Evolutionary conservation across 2,888 invertebrate species (phyloP).

Genomic region (Halictus ligatus): DNA sequence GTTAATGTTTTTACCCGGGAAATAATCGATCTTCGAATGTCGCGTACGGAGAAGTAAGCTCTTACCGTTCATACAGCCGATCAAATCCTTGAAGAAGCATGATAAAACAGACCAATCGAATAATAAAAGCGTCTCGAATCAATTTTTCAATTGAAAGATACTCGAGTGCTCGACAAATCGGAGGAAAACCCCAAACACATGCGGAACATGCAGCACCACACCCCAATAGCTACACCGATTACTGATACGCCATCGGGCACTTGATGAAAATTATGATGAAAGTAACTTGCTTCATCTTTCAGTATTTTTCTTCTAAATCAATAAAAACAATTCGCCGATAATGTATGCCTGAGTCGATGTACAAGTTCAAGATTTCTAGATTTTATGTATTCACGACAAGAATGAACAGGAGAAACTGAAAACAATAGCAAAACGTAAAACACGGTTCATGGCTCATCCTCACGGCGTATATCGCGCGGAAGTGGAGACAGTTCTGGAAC

Average conservation of each 20-base stretch:
- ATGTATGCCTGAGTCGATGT: too few species aligned
- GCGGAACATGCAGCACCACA: constrained; percentile 29
- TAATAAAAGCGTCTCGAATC: constrained; percentile 19
- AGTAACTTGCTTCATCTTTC: neutral
- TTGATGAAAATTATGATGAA: neutral
- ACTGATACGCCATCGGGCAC: neutral
- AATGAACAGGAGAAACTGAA: neutral
- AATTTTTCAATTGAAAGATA: neutral
- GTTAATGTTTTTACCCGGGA: neutral
- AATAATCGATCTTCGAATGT: neutral
- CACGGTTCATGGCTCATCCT: too few species aligned
- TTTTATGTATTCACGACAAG: neutral
- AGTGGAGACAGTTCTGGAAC: too few species aligned
- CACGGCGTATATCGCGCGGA: too few species aligned
- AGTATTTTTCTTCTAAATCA: neutral
- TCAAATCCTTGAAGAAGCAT: constrained; percentile 39
- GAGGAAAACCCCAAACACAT: neutral
- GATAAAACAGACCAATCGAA: constrained; percentile 16
- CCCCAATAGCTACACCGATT: neutral
- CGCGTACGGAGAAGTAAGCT: constrained; percentile 45
- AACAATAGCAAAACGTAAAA: neutral
- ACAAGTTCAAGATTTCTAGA: too few species aligned
- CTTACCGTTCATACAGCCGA: constrained; percentile 38
- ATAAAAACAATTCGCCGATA: neutral
- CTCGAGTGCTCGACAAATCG: too few species aligned